Conservation (phyloP, 92 coral and sea anemone genomes). For the Epizoanthus rinbou region DNA sequence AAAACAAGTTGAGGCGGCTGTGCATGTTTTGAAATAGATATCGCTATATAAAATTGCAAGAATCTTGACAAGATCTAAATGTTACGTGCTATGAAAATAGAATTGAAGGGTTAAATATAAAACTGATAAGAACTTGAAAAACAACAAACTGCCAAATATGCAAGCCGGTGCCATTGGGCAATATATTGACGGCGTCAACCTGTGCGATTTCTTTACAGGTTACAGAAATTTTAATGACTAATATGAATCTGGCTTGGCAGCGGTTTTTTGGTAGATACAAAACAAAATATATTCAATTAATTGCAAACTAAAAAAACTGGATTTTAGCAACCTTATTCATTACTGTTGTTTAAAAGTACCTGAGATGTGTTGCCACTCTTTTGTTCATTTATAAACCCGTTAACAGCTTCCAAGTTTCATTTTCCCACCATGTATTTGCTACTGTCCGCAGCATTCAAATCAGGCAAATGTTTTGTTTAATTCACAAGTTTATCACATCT, state of each 20-base stretch:
- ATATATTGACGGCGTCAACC: not conserved
- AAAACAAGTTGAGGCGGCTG: conserved; percentile 1
- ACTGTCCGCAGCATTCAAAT: not conserved
- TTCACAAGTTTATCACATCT: conserved; percentile 1
- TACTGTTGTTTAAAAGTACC: too few relatives aligned
- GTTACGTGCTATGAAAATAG: too few relatives aligned
- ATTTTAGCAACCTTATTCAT: too few relatives aligned
- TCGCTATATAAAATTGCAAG: not conserved
- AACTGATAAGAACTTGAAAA: not conserved
- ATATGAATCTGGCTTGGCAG: too few relatives aligned
- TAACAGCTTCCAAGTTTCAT: conserved; percentile 8
- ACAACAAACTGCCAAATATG: conserved; percentile 23
- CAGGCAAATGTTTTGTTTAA: not conserved
- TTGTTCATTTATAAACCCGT: too few relatives aligned
- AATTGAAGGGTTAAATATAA: not conserved
- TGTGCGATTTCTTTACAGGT: too few relatives aligned
- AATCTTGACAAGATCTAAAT: too few relatives aligned
- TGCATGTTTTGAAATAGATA: not conserved
- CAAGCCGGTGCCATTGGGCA: not conserved
- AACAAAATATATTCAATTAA: too few relatives aligned
- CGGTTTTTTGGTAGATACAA: too few relatives aligned
- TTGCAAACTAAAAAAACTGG: too few relatives aligned
- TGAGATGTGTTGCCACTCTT: too few relatives aligned
- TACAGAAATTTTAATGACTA: too few relatives aligned
- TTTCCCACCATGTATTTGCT: conserved; percentile 1